Conservation (phyloP, 2,888 invertebrate genomes). For the Notodonta ziczac region DNA sequence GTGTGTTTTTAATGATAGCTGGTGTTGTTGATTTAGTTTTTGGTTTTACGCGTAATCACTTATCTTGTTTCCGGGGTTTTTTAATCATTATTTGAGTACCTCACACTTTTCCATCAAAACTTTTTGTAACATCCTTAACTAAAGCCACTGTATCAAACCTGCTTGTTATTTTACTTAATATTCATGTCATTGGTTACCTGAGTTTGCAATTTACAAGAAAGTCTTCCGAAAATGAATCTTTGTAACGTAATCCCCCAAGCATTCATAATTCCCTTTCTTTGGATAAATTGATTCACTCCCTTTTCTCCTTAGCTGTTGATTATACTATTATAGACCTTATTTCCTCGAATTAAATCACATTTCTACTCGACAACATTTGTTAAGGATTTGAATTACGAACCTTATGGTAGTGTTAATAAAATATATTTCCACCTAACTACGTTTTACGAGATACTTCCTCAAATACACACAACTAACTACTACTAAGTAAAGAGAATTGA, state of each 20-base stretch:
- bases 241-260: constrained; percentile 35
- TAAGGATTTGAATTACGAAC: not conserved
- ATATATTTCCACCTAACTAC: constrained; percentile 14
- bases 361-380: not conserved
- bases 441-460: constrained; percentile 22
- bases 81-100: too few species aligned
- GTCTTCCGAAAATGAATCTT: constrained; percentile 30
- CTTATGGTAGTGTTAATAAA: constrained; percentile 5
- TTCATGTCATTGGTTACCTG: constrained; percentile 9
- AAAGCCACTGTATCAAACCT: too few species aligned
- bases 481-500: constrained; percentile 26
- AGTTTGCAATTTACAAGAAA: constrained; percentile 20
- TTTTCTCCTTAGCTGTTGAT: constrained; percentile 46
- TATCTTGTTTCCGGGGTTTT: too few species aligned
- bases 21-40: too few species aligned
- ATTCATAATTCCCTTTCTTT: constrained; percentile 41
- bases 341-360: not conserved
- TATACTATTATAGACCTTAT: constrained; percentile 28
- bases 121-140: too few species aligned
- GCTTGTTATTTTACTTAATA: not conserved
- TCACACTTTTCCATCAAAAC: too few species aligned
- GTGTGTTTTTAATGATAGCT: too few species aligned
- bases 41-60: too few species aligned
- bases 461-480: too few species aligned
- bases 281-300: constrained; percentile 62